These are phyloP conservation scores for Apamea crenata DNA, from an alignment of 2,888 invertebrate species.

Conservation along the genomic window DNA sequence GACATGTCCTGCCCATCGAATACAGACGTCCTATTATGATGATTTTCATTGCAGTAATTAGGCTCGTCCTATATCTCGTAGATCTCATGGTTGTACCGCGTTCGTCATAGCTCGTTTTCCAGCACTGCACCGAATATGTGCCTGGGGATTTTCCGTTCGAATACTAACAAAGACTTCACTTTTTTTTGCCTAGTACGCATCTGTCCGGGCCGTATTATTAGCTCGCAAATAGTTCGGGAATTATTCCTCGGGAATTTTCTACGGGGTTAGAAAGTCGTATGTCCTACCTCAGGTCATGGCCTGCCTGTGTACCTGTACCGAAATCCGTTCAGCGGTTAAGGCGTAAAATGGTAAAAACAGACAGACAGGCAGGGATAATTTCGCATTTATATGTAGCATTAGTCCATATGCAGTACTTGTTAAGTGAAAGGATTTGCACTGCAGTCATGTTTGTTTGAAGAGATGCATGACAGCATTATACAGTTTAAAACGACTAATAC, in stretches of 20 bases:
- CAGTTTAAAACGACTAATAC: slow-evolving; percentile 21
- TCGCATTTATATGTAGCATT: background rate
- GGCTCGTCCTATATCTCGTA: background rate
- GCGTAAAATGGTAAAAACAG: background rate
- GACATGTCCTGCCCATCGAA: too few species aligned
- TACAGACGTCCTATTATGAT: too few species aligned
- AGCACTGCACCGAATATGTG: background rate
- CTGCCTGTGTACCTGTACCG: background rate
- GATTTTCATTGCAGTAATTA: background rate
- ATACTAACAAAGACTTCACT: background rate
- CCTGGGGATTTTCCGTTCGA: background rate
- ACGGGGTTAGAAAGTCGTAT: background rate
- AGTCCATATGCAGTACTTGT: background rate
- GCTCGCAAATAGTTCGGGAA: too few species aligned
- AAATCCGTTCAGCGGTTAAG: background rate
- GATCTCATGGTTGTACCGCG: background rate
- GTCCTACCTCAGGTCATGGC: background rate
- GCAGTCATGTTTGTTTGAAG: slow-evolving; percentile 23
- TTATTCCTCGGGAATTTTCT: too few species aligned
- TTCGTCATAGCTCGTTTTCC: background rate
- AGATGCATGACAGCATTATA: slow-evolving; percentile 27
- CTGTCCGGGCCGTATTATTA: too few species aligned
- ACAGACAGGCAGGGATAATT: background rate
- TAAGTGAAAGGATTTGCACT: slow-evolving; percentile 16
- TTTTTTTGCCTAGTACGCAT: background rate